Conservation (phyloP, 2,888 invertebrate species). For the Beris morrisii region DNA sequence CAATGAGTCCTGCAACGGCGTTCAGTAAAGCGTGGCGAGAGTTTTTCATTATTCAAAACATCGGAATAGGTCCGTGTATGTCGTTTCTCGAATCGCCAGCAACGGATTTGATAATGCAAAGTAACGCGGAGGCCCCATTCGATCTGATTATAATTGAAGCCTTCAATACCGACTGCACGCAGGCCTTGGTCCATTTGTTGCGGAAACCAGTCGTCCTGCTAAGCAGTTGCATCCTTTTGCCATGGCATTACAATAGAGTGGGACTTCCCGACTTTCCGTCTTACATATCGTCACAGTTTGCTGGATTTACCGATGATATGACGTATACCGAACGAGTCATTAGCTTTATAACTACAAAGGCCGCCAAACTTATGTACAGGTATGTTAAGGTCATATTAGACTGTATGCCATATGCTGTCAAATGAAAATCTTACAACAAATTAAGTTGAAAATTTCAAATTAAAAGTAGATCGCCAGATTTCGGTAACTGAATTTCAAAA, state of each 20-base stretch:
- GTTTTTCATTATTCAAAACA: slow-evolving; percentile 44
- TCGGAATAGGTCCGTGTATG: slow-evolving; percentile 48
- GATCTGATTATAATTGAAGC: slow-evolving; percentile 64
- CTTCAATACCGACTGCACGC: slow-evolving; percentile 64
- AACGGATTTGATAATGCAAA: slow-evolving; percentile 44
- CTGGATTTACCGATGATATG: slow-evolving; percentile 59
- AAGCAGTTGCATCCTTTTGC: slow-evolving; percentile 61
- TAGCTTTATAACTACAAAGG: slow-evolving; percentile 52
- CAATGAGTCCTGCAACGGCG: slow-evolving; percentile 46
- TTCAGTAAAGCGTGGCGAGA: slow-evolving; percentile 45
- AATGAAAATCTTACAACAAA: not conserved
- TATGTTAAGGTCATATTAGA: slow-evolving; percentile 27
- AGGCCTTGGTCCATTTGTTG: slow-evolving; percentile 62
- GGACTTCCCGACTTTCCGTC: slow-evolving; percentile 64
- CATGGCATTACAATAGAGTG: slow-evolving; percentile 61
- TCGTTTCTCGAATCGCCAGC: slow-evolving; percentile 46
- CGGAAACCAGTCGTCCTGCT: slow-evolving; percentile 61
- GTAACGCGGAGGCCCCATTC: slow-evolving; percentile 53
- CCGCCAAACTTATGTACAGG: slow-evolving; percentile 47
- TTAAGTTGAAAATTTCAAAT: no score
- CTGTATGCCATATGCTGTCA: no score
- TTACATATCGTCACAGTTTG: slow-evolving; percentile 61
- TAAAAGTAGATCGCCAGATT: no score
- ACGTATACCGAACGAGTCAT: slow-evolving; percentile 59
- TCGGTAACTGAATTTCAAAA: no score